Evolutionary conservation across 2,888 invertebrate species (phyloP).

Genomic region (Drosophila sordidula): DNA sequence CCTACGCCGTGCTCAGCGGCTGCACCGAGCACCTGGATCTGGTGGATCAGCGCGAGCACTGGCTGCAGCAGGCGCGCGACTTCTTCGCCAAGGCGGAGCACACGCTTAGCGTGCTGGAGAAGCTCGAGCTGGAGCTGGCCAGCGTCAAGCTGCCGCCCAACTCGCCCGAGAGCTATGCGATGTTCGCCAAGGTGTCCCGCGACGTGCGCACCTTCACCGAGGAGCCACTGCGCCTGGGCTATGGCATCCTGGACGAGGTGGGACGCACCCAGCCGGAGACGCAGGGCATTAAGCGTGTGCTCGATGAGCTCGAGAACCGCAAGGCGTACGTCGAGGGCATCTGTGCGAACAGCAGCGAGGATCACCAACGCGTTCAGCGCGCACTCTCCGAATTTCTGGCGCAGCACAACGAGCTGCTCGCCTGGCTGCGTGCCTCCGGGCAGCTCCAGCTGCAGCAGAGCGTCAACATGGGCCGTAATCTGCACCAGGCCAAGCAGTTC

Average conservation of each 20-base stretch:
- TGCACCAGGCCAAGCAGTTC: constrained; percentile 89
- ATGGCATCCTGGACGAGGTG: constrained; percentile 89
- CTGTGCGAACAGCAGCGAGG: constrained; percentile 89
- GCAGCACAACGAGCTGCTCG: constrained; percentile 89
- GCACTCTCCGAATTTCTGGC: constrained; percentile 89
- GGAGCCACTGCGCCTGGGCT: constrained; percentile 90
- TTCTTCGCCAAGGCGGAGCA: constrained; percentile 91
- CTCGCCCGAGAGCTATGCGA: constrained; percentile 88
- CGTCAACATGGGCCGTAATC: constrained; percentile 90
- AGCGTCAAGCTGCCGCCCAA: constrained; percentile 88
- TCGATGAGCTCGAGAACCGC: constrained; percentile 91
- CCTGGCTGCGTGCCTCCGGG: constrained; percentile 91
- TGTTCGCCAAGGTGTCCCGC: constrained; percentile 88
- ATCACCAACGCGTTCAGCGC: constrained; percentile 89
- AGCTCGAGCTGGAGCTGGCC: constrained; percentile 90
- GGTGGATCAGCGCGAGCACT: constrained; percentile 89
- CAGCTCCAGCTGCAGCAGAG: constrained; percentile 90
- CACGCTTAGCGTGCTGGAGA: constrained; percentile 90
- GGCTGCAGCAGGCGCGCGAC: constrained; percentile 88
- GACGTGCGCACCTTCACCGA: constrained; percentile 89
- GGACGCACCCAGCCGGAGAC: constrained; percentile 88
- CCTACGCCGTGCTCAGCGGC: constrained; percentile 88
- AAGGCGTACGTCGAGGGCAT: constrained; percentile 88
- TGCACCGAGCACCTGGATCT: constrained; percentile 90
- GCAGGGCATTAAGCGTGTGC: constrained; percentile 88